phyloP scores from a whole-genome alignment of 2,888 invertebrate species.

The Perizoma affinitatum region DNA sequence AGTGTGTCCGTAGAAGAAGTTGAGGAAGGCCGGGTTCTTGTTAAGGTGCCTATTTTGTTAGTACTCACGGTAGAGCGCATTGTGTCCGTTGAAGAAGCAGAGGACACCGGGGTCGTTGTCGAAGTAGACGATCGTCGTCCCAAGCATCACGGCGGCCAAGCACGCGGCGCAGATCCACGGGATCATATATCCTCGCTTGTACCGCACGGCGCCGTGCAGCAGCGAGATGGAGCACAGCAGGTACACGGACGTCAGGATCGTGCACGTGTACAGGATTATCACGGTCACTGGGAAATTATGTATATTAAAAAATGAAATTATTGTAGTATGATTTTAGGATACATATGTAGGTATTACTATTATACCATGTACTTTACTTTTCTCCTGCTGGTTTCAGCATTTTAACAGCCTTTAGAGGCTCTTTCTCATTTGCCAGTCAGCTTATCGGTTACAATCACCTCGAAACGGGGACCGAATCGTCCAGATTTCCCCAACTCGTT shows the following conservation, averaged over 20 bases:
- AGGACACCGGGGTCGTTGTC: conserved; percentile 71
- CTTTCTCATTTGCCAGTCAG: too few relatives aligned
- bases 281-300: conserved; percentile 67
- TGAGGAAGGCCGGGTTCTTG: conserved; percentile 68
- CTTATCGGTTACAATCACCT: too few relatives aligned
- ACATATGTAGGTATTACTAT: too few relatives aligned
- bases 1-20: conserved; percentile 71
- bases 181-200: conserved; percentile 73
- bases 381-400: too few relatives aligned
- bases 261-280: conserved; percentile 74
- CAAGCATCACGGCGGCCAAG: conserved; percentile 64
- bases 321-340: too few relatives aligned
- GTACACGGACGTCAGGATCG: conserved; percentile 73
- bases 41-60: conserved; percentile 48
- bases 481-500: too few relatives aligned
- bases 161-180: conserved; percentile 78
- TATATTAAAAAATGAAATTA: too few relatives aligned
- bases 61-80: conserved; percentile 70
- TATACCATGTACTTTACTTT: too few relatives aligned
- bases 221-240: conserved; percentile 77
- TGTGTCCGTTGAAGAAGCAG: conserved; percentile 73
- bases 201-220: conserved; percentile 76
- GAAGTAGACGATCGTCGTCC: conserved; percentile 62
- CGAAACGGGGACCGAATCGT: too few relatives aligned
- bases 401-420: too few relatives aligned